phyloP scores from a whole-genome alignment of 2,888 invertebrate species.

The Oasisia sp. region DNA sequence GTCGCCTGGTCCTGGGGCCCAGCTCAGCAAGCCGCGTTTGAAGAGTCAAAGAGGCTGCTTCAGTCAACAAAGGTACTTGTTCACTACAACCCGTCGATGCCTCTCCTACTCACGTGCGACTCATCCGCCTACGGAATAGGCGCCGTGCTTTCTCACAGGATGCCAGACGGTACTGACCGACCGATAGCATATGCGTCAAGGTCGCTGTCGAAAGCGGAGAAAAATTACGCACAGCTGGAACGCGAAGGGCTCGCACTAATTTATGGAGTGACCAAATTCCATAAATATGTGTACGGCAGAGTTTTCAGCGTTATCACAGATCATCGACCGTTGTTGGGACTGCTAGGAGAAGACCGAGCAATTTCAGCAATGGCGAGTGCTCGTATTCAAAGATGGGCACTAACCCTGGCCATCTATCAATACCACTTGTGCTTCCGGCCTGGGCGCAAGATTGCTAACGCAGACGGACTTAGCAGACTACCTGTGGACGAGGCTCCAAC shows the following conservation, averaged over 20 bases:
- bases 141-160: not conserved
- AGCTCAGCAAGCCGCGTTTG: not conserved
- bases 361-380: slow-evolving; percentile 32
- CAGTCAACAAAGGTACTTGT: not conserved
- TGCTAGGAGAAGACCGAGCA: not conserved
- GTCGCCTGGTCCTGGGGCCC: not conserved
- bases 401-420: slow-evolving; percentile 27
- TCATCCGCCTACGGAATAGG: not conserved
- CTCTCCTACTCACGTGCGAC: not conserved
- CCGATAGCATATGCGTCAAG: not conserved
- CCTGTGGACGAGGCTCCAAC: slow-evolving; percentile 23
- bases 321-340: not conserved
- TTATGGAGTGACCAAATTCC: not conserved
- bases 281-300: not conserved
- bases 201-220: not conserved
- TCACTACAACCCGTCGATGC: not conserved
- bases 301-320: not conserved
- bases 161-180: not conserved
- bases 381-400: slow-evolving; percentile 34
- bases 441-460: slow-evolving; percentile 34
- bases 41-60: not conserved
- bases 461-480: slow-evolving; percentile 40
- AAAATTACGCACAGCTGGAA: not conserved
- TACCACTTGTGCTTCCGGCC: slow-evolving; percentile 30
- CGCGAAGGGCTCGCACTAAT: not conserved